Conservation (phyloP, 2,888 invertebrate genomes). For the Lydus trimaculatus region DNA sequence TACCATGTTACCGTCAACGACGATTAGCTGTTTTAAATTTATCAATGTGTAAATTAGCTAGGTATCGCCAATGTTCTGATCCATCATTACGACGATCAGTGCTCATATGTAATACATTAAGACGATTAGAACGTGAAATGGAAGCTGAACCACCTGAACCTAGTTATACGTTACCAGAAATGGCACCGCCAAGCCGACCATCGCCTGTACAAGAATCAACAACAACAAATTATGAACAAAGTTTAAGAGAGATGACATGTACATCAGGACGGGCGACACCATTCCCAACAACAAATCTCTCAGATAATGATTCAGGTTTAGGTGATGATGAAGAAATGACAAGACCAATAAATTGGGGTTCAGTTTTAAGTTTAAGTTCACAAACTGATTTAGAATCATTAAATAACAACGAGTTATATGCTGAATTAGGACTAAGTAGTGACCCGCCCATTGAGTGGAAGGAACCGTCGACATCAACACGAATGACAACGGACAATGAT, state of each 20-base stretch:
- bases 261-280: constrained; percentile 73
- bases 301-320: constrained; percentile 77
- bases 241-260: constrained; percentile 60
- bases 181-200: constrained; percentile 51
- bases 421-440: constrained; percentile 73
- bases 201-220: constrained; percentile 44
- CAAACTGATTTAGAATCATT: constrained; percentile 85
- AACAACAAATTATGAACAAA: constrained; percentile 56
- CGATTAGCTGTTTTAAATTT: constrained; percentile 89
- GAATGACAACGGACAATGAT: constrained; percentile 59
- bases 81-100: constrained; percentile 90
- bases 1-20: constrained; percentile 85
- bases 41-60: constrained; percentile 89
- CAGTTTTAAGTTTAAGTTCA: constrained; percentile 84
- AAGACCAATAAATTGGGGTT: constrained; percentile 90
- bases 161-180: constrained; percentile 60
- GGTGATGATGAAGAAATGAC: constrained; percentile 78
- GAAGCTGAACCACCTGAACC: constrained; percentile 69
- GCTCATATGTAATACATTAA: constrained; percentile 90
- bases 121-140: constrained; percentile 86
- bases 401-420: constrained; percentile 80
- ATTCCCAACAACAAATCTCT: constrained; percentile 66
- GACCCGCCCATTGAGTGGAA: constrained; percentile 69
- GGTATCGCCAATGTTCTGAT: constrained; percentile 87
- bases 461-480: constrained; percentile 56